Base-by-base conservation (phyloP, 2,888 invertebrate genomes). In the Microctonus aethiopoides region DNA sequence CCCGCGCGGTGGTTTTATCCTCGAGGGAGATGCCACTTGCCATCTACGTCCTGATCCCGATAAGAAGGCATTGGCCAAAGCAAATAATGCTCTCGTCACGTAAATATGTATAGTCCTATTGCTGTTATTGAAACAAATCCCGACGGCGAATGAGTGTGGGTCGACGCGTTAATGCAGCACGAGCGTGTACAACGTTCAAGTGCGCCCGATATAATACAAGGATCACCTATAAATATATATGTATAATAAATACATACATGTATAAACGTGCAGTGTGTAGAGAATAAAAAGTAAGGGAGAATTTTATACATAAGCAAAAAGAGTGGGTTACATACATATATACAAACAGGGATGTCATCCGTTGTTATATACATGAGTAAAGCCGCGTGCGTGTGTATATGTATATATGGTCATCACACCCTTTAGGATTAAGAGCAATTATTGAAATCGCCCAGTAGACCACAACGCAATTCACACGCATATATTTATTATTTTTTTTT, bases 381-480 rank as follows among this genome's bases (percentile, higher is more conserved):
- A n/a, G 79, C 75, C 83, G 82, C 83, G 83, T 82, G 84, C 62
- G 56, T 4, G 46, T 46, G 7, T 46, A 9, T 20, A 46, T 74
- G 70, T 76, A n/a, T n/a, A n/a, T n/a, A n/a, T n/a, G n/a, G n/a
- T n/a, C n/a, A n/a, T n/a, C n/a, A n/a, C 77, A 79, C 80, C 83
- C 83, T 76, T 75, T 1, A 77, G 84, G 84, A 83, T 84, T 84
- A 84, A 77, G 78, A 74, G 77, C 83, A 84, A 84, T 84, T 84
- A 84, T 83, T 83, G 83, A 80, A 84, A 82, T 83, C 82, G 79
- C 77, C 74, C 74, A 72, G 68, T 74, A 76, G 76, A 82, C 83
- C 83, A 74, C 83, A 82, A 79, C 74, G 74, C 79, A 77, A 81
- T 82, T 82, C 83, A 80, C 83, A 83, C 82, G 83, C 78, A 16